Conservation (phyloP, 2,113 vertebrate species). For the Tachuris rubrigastra region DNA sequence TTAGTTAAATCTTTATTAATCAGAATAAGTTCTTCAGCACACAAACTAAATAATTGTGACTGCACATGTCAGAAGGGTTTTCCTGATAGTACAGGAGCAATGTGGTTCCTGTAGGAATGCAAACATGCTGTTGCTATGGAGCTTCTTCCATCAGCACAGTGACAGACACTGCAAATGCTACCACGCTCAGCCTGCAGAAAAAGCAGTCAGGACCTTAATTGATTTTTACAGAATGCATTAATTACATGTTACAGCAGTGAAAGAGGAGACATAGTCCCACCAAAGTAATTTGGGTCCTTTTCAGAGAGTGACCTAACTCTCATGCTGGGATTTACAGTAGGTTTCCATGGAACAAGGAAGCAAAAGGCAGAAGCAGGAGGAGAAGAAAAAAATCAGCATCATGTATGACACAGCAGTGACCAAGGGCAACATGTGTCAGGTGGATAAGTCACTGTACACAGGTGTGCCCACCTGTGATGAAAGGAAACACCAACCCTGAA, state of each 20-base stretch:
- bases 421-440: not conserved
- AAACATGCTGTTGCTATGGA: slow-evolving; percentile 47
- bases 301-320: not conserved
- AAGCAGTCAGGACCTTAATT: not conserved
- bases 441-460: not conserved
- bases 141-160: slow-evolving; percentile 1
- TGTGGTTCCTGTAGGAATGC: not conserved
- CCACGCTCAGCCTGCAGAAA: not conserved
- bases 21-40: not conserved
- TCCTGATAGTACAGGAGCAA: not conserved
- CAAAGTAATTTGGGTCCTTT: not conserved
- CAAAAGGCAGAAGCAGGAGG: not conserved
- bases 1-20: not conserved
- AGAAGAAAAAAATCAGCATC: not conserved
- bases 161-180: not conserved
- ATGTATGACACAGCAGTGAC: not conserved
- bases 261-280: not conserved
- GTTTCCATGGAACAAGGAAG: not conserved
- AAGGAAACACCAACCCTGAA: not conserved
- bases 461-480: not conserved
- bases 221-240: not conserved
- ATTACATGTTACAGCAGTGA: not conserved
- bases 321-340: not conserved
- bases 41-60: not conserved
- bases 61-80: slow-evolving; percentile 15